A percentile compares a stretch with the other conserved stretches of the same genome.
Evolutionary conservation across 1,140 invertebrate genomes (phyloP).

Genomic region (Doryteuthis pealeii): DNA sequence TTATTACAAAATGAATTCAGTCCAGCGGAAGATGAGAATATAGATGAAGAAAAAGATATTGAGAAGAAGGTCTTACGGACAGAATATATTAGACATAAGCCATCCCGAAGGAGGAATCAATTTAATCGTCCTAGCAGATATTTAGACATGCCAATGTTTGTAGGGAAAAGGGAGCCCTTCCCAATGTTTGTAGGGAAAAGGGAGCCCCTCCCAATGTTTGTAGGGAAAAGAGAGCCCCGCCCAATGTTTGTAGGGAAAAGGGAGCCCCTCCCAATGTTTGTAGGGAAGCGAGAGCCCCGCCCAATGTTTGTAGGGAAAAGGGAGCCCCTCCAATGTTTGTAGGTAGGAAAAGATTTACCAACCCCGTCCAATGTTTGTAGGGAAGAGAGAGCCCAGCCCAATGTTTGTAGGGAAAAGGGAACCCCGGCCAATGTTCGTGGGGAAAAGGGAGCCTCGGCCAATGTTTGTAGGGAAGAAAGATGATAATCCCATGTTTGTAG

Average conservation of each 20-base stretch:
- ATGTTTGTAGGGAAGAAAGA: constrained; percentile 14
- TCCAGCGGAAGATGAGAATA: too few relatives aligned
- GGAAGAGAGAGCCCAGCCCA: background rate
- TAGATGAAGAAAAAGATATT: too few relatives aligned
- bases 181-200: too few relatives aligned
- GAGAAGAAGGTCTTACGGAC: too few relatives aligned
- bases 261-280: constrained; percentile 3
- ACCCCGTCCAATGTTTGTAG: constrained; percentile 1
- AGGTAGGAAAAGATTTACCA: constrained; percentile 11
- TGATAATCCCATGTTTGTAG: constrained; percentile 12
- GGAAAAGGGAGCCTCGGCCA: background rate
- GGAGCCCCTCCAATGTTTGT: constrained; percentile 8
- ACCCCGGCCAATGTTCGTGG: background rate
- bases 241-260: constrained; percentile 25
- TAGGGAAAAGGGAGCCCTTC: too few relatives aligned
- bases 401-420: constrained; percentile 13
- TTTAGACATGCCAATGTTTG: too few relatives aligned
- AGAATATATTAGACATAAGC: too few relatives aligned
- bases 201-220: constrained; percentile 15
- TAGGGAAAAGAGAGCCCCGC: constrained; percentile 19
- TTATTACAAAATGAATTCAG: too few relatives aligned
- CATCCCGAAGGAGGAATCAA: too few relatives aligned
- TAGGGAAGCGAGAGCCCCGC: background rate
- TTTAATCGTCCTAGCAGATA: too few relatives aligned
- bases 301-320: constrained; percentile 22